Evolutionary conservation across 2,113 vertebrate species (phyloP).

Genomic region (Hucho hucho): DNA sequence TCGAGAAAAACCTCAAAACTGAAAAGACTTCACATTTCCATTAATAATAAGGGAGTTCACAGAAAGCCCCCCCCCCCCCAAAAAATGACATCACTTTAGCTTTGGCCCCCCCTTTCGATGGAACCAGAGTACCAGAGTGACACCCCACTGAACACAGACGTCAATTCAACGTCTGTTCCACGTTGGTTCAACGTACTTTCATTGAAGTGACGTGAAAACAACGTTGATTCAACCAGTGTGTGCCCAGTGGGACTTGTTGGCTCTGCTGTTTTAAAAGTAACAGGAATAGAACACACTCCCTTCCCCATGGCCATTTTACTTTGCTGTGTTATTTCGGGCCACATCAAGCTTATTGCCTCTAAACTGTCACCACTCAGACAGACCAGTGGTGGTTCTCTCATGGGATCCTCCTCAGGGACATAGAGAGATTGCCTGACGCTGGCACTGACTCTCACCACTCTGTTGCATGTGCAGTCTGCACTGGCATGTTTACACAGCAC

Average conservation of each 20-base stretch:
- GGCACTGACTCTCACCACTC: constrained; percentile 41
- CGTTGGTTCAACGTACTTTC: no score
- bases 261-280: constrained; percentile 52
- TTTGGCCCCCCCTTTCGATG: constrained; percentile 36
- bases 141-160: constrained; percentile 12
- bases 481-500: constrained; percentile 43
- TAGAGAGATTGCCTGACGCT: constrained; percentile 47
- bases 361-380: constrained; percentile 70
- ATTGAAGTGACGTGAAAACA: no score
- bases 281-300: constrained; percentile 49
- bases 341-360: constrained; percentile 68
- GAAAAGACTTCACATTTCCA: constrained; percentile 44
- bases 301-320: constrained; percentile 60
- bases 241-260: constrained; percentile 46
- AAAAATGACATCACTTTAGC: constrained; percentile 23
- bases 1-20: constrained; percentile 31
- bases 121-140: constrained; percentile 34
- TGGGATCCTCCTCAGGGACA: constrained; percentile 66
- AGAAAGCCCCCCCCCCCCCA: not conserved
- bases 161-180: no score
- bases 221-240: no score
- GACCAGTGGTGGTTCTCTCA: constrained; percentile 53
- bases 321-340: constrained; percentile 62
- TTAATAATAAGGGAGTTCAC: constrained; percentile 46
- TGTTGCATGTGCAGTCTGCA: constrained; percentile 48